Conservation (phyloP, 2,797 vertebrate species). For the Spinus olivaceus region DNA sequence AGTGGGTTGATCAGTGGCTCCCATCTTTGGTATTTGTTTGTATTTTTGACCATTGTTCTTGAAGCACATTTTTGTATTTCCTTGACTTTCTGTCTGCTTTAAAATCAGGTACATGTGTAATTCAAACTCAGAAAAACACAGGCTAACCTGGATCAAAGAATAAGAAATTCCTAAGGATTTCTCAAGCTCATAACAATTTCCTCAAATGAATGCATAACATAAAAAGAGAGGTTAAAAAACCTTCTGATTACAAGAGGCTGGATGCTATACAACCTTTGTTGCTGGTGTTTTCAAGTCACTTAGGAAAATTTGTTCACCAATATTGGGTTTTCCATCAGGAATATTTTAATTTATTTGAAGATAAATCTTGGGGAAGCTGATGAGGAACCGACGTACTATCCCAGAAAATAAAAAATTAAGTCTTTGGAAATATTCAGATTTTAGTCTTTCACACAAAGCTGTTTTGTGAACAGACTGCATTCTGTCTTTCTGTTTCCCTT, state of each 20-base stretch:
- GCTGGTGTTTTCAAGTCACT: not conserved
- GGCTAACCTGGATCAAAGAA: not conserved
- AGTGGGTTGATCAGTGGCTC: not conserved
- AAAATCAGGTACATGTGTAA: not conserved
- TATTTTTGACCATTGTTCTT: not conserved
- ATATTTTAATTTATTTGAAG: not conserved
- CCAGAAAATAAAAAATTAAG: not conserved
- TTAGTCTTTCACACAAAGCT: not conserved
- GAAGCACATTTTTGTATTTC: not conserved
- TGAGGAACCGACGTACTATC: not conserved
- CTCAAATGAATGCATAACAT: not conserved
- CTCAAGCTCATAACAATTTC: not conserved
- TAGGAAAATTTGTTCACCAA: not conserved
- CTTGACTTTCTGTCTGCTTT: not conserved
- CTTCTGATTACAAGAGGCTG: not conserved
- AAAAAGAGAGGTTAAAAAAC: not conserved
- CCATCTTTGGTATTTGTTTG: not conserved
- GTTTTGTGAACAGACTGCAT: not conserved
- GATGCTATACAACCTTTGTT: not conserved
- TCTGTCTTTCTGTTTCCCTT: not conserved
- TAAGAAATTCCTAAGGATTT: not conserved
- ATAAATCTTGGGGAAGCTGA: not conserved
- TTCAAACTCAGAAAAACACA: not conserved
- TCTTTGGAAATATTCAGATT: not conserved
- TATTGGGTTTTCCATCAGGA: not conserved